Evolutionary conservation across 1,140 invertebrate genomes (phyloP).

Genomic region (Spodoptera litura): DNA sequence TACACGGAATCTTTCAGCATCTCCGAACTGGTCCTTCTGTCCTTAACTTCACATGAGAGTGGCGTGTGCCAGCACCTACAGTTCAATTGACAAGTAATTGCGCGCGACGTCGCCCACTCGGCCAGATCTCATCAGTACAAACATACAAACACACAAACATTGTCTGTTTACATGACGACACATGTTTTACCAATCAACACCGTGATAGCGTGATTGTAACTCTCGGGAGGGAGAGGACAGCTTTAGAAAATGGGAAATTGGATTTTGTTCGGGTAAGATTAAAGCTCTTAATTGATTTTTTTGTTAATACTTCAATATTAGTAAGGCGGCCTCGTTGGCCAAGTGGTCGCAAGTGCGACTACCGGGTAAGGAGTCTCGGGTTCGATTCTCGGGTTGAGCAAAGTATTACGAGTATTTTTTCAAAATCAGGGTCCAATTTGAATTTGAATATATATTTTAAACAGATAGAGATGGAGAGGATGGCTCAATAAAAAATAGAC

Average conservation of each 20-base stretch:
- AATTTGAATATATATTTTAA: no score
- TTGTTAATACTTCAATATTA: no score
- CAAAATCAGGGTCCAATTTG: no score
- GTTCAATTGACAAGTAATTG: constrained; percentile 55
- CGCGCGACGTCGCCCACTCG: constrained; percentile 58
- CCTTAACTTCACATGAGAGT: background rate
- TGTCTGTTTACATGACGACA: constrained; percentile 38
- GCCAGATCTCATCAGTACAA: constrained; percentile 44
- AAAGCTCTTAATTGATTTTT: background rate
- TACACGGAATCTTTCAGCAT: no score
- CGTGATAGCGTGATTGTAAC: background rate
- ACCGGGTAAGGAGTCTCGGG: no score
- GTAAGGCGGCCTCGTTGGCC: no score
- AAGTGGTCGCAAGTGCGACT: no score
- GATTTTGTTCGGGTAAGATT: background rate
- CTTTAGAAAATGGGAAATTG: background rate
- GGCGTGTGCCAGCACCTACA: constrained; percentile 24
- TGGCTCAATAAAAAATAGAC: no score
- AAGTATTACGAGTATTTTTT: no score
- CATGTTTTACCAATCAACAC: constrained; percentile 29
- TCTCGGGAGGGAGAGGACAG: background rate
- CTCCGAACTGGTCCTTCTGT: constrained; percentile 13
- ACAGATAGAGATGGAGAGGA: no score
- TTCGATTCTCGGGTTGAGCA: no score
- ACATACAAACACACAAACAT: constrained; percentile 29